These are phyloP conservation scores for Drosophila quasianomalipes DNA, from an alignment of 2,888 invertebrate genomes.

Conservation along the genomic window DNA sequence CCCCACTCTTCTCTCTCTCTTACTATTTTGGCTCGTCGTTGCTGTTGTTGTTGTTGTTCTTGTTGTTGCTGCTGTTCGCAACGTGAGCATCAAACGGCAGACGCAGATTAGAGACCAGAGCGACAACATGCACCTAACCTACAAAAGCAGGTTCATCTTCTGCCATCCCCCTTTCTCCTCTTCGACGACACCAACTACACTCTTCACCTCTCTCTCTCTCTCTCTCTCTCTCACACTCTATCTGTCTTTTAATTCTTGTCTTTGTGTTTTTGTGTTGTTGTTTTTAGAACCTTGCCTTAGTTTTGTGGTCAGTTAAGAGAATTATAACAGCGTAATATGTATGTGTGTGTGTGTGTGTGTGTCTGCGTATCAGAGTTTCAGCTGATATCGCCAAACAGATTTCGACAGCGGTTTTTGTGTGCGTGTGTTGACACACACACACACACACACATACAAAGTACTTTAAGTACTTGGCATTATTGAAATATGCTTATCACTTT, in stretches of 20 bases:
- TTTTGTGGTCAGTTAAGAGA: constrained; percentile 44
- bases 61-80: constrained; percentile 34
- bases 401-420: neutral
- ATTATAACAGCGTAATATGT: constrained; percentile 23
- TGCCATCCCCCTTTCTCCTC: neutral
- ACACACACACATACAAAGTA: neutral
- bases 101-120: constrained; percentile 67
- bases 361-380: neutral
- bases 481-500: neutral
- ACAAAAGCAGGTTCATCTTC: neutral
- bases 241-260: neutral
- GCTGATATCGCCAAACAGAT: constrained; percentile 11
- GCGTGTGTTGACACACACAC: neutral
- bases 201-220: neutral
- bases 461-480: neutral
- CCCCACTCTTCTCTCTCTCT: constrained; percentile 19
- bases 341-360: neutral
- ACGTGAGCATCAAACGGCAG: constrained; percentile 59
- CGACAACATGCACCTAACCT: constrained; percentile 45
- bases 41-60: constrained; percentile 14
- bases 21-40: constrained; percentile 5
- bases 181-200: neutral
- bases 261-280: constrained; percentile 2
- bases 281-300: neutral
- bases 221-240: neutral